phyloP scores from a whole-genome alignment of 1,140 invertebrate species.

The Gonioctena quinquepunctata region DNA sequence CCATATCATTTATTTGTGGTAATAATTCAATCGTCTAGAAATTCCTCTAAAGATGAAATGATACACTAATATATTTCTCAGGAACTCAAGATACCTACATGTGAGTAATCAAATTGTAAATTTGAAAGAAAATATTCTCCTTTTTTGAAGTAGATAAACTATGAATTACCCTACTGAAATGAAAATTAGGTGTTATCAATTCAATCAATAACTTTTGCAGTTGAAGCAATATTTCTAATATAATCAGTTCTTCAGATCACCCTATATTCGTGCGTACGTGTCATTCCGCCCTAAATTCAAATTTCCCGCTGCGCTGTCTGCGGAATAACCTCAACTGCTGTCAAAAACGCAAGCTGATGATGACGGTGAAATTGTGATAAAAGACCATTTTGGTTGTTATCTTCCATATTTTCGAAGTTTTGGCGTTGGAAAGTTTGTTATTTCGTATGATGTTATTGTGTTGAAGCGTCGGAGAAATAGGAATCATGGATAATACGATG shows the following conservation, averaged over 20 bases:
- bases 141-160: too few species aligned
- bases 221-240: too few species aligned
- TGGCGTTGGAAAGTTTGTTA: neutral
- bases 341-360: conserved; percentile 9
- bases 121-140: too few species aligned
- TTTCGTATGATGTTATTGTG: neutral
- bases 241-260: neutral
- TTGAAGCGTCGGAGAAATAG: neutral
- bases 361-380: conserved; percentile 9
- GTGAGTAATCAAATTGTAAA: too few species aligned
- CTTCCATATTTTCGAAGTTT: neutral
- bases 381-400: neutral
- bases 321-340: conserved; percentile 22
- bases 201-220: too few species aligned
- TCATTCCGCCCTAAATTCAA: conserved; percentile 1
- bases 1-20: too few species aligned
- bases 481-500: conserved; percentile 16
- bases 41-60: too few species aligned
- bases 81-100: too few species aligned
- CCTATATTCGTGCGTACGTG: neutral
- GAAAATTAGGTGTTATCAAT: too few species aligned
- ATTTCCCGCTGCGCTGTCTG: neutral
- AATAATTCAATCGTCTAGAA: too few species aligned
- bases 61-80: too few species aligned
- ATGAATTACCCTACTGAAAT: too few species aligned